These are phyloP conservation scores for Agapornis canus DNA, from an alignment of 2,797 vertebrate genomes.

Conservation along the genomic window DNA sequence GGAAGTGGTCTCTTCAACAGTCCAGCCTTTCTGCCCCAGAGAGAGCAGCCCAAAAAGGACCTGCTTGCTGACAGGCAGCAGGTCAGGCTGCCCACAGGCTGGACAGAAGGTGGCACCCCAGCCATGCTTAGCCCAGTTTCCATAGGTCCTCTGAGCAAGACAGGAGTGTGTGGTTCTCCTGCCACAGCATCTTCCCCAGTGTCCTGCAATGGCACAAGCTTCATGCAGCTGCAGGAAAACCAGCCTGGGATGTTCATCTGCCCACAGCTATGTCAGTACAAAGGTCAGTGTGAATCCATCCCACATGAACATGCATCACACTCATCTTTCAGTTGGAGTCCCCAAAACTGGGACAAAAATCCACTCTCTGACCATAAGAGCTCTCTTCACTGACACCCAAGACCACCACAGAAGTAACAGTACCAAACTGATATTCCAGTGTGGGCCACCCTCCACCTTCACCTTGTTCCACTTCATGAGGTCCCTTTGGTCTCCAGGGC, in stretches of 20 bases:
- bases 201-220: not conserved
- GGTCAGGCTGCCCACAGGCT: not conserved
- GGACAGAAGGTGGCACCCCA: not conserved
- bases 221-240: not conserved
- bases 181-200: not conserved
- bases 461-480: not conserved
- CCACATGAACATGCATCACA: fast-evolving
- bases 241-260: not conserved
- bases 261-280: not conserved
- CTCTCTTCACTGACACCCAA: not conserved
- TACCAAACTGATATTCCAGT: not conserved
- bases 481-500: not conserved
- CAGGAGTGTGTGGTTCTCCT: not conserved
- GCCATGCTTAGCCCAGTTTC: not conserved
- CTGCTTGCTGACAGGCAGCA: not conserved
- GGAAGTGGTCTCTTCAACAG: not conserved
- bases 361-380: not conserved
- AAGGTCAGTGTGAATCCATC: not conserved
- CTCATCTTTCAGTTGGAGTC: not conserved
- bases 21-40: not conserved
- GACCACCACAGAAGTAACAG: not conserved
- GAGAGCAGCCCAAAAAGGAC: not conserved
- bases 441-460: not conserved
- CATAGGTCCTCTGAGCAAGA: not conserved
- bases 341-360: not conserved